A percentile compares a stretch with the other conserved stretches of the same genome.
Evolutionary conservation across 2,797 vertebrate species (phyloP).

Genomic region (Melanotaenia pygmaea): DNA sequence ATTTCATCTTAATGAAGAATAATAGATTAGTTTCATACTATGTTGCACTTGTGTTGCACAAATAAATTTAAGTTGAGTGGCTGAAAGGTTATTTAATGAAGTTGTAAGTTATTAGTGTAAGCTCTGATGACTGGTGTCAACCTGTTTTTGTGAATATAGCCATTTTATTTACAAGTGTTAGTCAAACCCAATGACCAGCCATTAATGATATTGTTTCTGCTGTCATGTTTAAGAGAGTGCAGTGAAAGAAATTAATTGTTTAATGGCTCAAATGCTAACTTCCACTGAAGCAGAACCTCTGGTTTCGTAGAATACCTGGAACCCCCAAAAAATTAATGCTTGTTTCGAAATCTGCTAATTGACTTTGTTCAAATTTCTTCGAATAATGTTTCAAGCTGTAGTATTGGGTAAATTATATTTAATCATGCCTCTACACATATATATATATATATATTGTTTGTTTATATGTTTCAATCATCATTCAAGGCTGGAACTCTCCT

Average conservation of each 20-base stretch:
- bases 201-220: not conserved
- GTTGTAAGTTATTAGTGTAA: not conserved
- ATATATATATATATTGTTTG: too few species aligned
- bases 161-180: not conserved
- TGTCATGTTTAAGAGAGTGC: not conserved
- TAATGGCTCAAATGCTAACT: not conserved
- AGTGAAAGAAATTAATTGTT: constrained; percentile 13
- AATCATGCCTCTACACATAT: too few species aligned
- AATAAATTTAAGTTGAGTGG: too few species aligned
- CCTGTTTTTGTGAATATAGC: not conserved
- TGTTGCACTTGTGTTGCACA: not conserved
- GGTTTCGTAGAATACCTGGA: not conserved
- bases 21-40: not conserved
- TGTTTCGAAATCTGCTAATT: too few species aligned
- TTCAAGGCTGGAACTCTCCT: too few species aligned
- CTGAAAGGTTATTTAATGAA: not conserved
- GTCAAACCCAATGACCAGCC: not conserved
- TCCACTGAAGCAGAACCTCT: not conserved
- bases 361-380: too few species aligned
- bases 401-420: too few species aligned
- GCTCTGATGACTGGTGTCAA: not conserved
- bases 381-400: too few species aligned
- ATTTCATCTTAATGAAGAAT: not conserved
- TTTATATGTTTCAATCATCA: too few species aligned
- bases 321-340: too few species aligned